phyloP scores from a whole-genome alignment of 2,888 invertebrate genomes.

The Frankliniella fusca region DNA sequence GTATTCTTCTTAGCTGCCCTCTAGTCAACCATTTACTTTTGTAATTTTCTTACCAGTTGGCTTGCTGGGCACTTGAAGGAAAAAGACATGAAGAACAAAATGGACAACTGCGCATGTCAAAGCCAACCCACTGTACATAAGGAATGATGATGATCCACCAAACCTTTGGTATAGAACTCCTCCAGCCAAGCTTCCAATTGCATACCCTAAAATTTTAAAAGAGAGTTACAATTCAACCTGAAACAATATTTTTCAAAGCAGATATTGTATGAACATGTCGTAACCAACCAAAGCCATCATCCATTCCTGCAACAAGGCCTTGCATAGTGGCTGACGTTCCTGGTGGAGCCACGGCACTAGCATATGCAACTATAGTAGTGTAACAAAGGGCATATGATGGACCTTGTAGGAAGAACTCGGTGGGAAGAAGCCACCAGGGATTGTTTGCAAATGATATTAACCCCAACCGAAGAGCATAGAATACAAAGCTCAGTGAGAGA shows the following conservation, averaged over 20 bases:
- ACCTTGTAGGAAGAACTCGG: slow-evolving; percentile 78
- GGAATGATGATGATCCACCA: slow-evolving; percentile 58
- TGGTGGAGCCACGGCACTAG: slow-evolving; percentile 60
- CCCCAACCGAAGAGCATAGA: slow-evolving; percentile 69
- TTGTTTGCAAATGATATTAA: slow-evolving; percentile 70
- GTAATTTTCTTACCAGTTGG: background rate
- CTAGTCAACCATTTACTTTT: background rate
- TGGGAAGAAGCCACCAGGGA: slow-evolving; percentile 77
- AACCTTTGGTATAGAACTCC: slow-evolving; percentile 62
- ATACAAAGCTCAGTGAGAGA: slow-evolving; percentile 70
- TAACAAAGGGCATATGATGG: slow-evolving; percentile 84
- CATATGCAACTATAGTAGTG: slow-evolving; percentile 71
- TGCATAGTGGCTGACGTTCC: slow-evolving; percentile 82
- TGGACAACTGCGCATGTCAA: slow-evolving; percentile 49
- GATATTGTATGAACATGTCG: slow-evolving; percentile 31
- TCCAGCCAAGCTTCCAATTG: slow-evolving; percentile 69
- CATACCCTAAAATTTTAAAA: slow-evolving; percentile 57
- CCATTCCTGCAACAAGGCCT: slow-evolving; percentile 82
- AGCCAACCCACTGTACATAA: slow-evolving; percentile 51
- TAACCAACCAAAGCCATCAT: slow-evolving; percentile 70
- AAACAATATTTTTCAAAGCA: slow-evolving; percentile 29
- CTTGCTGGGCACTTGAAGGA: slow-evolving; percentile 32
- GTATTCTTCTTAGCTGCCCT: too few relatives aligned
- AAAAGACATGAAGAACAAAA: slow-evolving; percentile 47
- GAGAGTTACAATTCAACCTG: background rate